phyloP scores from a whole-genome alignment of 2,113 vertebrate species.

The Morone saxatilis region DNA sequence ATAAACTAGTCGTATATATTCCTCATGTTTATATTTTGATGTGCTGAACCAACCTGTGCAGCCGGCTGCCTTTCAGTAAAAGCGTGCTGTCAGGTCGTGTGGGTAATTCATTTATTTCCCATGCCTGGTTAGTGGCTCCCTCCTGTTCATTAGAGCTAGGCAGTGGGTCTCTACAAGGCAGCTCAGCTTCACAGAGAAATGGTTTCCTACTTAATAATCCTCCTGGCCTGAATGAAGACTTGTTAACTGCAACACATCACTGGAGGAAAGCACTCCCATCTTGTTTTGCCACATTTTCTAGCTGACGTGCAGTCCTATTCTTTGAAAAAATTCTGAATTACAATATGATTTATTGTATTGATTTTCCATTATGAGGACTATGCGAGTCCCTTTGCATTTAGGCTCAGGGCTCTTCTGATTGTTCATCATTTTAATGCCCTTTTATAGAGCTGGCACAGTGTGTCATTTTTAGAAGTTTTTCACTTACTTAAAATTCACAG shows the following conservation, averaged over 20 bases:
- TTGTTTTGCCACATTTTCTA: constrained; percentile 29
- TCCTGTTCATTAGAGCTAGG: constrained; percentile 40
- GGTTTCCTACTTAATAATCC: constrained; percentile 23
- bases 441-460: not conserved
- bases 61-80: not conserved
- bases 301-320: not conserved
- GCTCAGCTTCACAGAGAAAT: constrained; percentile 14
- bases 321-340: constrained; percentile 23
- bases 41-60: constrained; percentile 1
- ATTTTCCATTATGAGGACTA: constrained; percentile 12
- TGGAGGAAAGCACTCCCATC: constrained; percentile 9
- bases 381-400: not conserved
- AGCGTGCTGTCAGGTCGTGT: not conserved
- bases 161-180: constrained; percentile 21
- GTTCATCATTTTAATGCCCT: constrained; percentile 24
- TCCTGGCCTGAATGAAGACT: constrained; percentile 3
- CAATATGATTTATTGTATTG: constrained; percentile 34
- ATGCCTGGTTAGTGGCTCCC: constrained; percentile 37
- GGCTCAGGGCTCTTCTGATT: not conserved
- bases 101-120: constrained; percentile 39
- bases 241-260: constrained; percentile 24
- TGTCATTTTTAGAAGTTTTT: constrained; percentile 18
- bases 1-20: not conserved
- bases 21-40: constrained; percentile 3
- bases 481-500: constrained; percentile 28